phyloP scores from a whole-genome alignment of 1,140 invertebrate species.

The Centruroides vittatus region DNA sequence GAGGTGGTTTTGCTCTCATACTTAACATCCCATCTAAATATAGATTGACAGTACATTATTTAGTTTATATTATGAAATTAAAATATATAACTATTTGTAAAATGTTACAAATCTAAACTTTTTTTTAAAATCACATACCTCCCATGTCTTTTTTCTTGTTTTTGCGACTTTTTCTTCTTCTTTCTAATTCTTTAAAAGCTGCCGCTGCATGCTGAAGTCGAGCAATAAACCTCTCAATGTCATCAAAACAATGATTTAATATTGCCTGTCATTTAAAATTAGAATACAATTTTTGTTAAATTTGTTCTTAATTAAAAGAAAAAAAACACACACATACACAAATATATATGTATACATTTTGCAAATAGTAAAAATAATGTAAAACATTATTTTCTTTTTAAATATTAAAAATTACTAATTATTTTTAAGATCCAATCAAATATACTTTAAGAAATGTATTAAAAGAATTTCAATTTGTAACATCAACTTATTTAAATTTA shows the following conservation, averaged over 20 bases:
- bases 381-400: too few relatives aligned
- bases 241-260: slow-evolving; percentile 94
- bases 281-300: background rate
- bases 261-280: slow-evolving; percentile 29
- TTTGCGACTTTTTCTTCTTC: slow-evolving; percentile 14
- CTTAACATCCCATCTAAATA: slow-evolving; percentile 15
- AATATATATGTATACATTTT: too few relatives aligned
- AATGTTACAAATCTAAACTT: too few relatives aligned
- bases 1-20: slow-evolving; percentile 73
- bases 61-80: too few relatives aligned
- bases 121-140: slow-evolving; percentile 2
- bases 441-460: too few relatives aligned
- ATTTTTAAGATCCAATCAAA: too few relatives aligned
- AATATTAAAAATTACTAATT: too few relatives aligned
- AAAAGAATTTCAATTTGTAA: too few relatives aligned
- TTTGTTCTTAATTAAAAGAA: background rate
- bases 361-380: too few relatives aligned
- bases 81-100: too few relatives aligned
- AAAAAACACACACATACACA: background rate
- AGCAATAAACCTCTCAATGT: slow-evolving; percentile 97
- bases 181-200: slow-evolving; percentile 66
- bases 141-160: slow-evolving; percentile 16
- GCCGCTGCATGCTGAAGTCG: slow-evolving; percentile 90
- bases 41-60: background rate
- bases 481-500: too few relatives aligned